phyloP scores from a whole-genome alignment of 2,888 invertebrate species.

The Idaea biselata region DNA sequence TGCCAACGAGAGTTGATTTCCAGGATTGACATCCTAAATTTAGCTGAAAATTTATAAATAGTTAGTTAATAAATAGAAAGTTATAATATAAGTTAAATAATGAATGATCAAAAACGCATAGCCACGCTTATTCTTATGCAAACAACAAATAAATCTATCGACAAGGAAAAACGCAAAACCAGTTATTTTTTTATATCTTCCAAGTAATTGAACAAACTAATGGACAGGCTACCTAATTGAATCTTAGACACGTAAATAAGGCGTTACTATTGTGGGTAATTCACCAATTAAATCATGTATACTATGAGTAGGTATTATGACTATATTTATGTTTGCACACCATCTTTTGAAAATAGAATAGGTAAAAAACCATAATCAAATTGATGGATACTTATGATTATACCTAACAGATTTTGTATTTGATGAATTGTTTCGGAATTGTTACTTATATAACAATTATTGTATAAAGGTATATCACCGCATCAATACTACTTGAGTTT shows the following conservation, averaged over 20 bases:
- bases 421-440: not conserved
- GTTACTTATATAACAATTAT: not conserved
- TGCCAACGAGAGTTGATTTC: conserved; percentile 78
- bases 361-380: not conserved
- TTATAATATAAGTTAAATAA: too few relatives aligned
- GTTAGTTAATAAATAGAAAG: too few relatives aligned
- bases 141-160: not conserved
- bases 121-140: not conserved
- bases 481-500: too few relatives aligned
- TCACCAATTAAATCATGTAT: not conserved
- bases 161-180: not conserved
- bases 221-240: not conserved
- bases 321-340: not conserved
- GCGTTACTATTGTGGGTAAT: not conserved
- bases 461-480: too few relatives aligned
- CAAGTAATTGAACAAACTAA: not conserved
- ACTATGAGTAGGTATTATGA: not conserved
- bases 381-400: not conserved
- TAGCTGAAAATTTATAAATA: conserved; percentile 43
- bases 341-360: not conserved
- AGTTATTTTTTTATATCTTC: not conserved
- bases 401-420: not conserved
- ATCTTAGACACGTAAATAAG: not conserved
- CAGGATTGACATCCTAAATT: conserved; percentile 67
- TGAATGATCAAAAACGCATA: not conserved